Evolutionary conservation across 1,140 invertebrate species (phyloP).

Genomic region (Aphidius gifuensis): DNA sequence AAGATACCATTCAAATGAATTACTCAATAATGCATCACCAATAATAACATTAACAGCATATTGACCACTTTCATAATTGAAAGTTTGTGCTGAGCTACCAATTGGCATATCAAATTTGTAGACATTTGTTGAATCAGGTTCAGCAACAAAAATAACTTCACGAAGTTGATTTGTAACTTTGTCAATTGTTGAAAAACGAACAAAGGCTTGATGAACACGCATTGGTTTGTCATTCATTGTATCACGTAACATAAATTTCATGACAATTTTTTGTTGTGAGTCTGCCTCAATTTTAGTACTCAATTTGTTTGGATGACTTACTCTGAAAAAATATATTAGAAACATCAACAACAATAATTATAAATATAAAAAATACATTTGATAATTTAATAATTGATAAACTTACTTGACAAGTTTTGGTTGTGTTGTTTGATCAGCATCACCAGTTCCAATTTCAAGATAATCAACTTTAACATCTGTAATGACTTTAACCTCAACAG

Average conservation of each 20-base stretch:
- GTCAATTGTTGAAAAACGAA: conserved; percentile 63
- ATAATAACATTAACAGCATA: conserved; percentile 85
- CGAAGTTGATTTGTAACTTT: conserved; percentile 59
- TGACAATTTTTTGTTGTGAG: conserved; percentile 81
- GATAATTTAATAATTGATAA: background rate
- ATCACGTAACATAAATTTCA: conserved; percentile 81
- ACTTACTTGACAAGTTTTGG: conserved; percentile 70
- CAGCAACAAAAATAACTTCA: conserved; percentile 92
- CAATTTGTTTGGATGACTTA: conserved; percentile 72
- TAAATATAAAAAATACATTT: conserved; percentile 6
- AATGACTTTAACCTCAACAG: conserved; percentile 71
- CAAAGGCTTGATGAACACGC: conserved; percentile 88
- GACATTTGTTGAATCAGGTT: conserved; percentile 76
- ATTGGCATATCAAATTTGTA: conserved; percentile 93
- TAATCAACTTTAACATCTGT: conserved; percentile 71
- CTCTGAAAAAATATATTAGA: conserved; percentile 49
- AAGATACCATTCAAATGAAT: conserved; percentile 84
- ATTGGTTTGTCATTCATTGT: conserved; percentile 66
- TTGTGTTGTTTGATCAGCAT: conserved; percentile 82
- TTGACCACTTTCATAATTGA: conserved; percentile 71
- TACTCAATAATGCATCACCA: conserved; percentile 86
- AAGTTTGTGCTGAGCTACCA: conserved; percentile 74
- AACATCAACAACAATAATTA: conserved; percentile 8
- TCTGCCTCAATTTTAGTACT: conserved; percentile 73
- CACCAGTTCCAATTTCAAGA: conserved; percentile 84